These are phyloP conservation scores for Bergia sp. DNA, from an alignment of 92 coral and sea anemone genomes.

Conservation along the genomic window DNA sequence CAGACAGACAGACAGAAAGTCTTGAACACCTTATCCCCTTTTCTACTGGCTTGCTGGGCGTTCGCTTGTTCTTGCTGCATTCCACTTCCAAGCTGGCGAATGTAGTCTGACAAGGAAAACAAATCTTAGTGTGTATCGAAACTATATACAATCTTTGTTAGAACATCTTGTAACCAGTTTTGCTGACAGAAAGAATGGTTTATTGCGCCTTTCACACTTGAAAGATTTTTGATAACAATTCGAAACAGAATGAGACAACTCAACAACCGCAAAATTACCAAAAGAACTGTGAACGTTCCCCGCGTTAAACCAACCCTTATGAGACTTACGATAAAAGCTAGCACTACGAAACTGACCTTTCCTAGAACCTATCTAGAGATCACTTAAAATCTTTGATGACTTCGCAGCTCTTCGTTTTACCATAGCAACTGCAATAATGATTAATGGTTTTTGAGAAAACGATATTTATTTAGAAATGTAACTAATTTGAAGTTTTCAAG, in stretches of 20 bases:
- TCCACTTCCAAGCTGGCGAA: slow-evolving; percentile 66
- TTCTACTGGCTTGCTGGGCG: slow-evolving; percentile 72
- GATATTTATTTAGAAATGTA: too few relatives aligned
- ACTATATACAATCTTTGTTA: not conserved
- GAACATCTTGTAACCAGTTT: not conserved
- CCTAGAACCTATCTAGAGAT: too few relatives aligned
- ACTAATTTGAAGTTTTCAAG: too few relatives aligned
- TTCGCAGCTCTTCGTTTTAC: too few relatives aligned
- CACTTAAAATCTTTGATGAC: too few relatives aligned
- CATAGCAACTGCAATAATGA: too few relatives aligned
- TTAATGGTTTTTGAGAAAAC: too few relatives aligned
- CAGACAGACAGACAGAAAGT: not conserved
- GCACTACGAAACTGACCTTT: too few relatives aligned
- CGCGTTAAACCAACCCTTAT: too few relatives aligned
- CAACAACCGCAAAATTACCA: not conserved
- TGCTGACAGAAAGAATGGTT: not conserved
- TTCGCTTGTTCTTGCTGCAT: slow-evolving; percentile 72
- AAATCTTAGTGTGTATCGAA: not conserved
- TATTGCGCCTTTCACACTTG: not conserved
- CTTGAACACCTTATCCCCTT: slow-evolving; percentile 67
- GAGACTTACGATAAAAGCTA: too few relatives aligned
- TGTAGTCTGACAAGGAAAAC: slow-evolving; percentile 57
- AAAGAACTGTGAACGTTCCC: too few relatives aligned
- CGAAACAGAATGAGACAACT: not conserved
- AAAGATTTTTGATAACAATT: not conserved